Conservation (phyloP, 37 sponge, comb jelly and placozoan genomes). For the Eunapius fragilis region DNA sequence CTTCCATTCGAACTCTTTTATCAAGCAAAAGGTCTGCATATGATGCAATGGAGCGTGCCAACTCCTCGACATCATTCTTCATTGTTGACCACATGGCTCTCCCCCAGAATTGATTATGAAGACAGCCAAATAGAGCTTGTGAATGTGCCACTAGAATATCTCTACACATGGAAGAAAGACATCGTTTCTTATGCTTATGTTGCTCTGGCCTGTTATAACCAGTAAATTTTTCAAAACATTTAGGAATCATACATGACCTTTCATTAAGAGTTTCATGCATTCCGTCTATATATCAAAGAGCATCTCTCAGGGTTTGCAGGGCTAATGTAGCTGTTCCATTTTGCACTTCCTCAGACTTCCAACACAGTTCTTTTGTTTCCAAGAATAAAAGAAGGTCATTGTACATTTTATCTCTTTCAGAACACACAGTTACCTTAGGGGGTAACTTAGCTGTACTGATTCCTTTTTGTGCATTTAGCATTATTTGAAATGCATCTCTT, state of each 20-base stretch:
- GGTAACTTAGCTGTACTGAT: neutral
- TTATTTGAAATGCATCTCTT: neutral
- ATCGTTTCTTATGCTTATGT: conserved; percentile 24
- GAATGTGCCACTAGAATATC: conserved; percentile 31
- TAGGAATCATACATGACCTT: conserved; percentile 1
- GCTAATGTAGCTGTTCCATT: neutral
- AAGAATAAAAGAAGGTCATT: conserved; percentile 8
- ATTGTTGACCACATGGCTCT: conserved; percentile 9
- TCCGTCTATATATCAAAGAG: conserved; percentile 15
- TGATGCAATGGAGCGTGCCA: conserved; percentile 32
- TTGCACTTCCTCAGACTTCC: conserved; percentile 1
- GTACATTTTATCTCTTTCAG: conserved; percentile 10
- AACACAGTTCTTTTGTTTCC: conserved; percentile 2
- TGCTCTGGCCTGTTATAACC: conserved; percentile 28
- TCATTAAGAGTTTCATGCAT: conserved; percentile 32
- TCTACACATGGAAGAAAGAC: conserved; percentile 13
- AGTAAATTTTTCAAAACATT: conserved; percentile 8
- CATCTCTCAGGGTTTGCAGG: conserved; percentile 15
- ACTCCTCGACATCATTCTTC: conserved; percentile 13
- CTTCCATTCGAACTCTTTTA: conserved; percentile 29
- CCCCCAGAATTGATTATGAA: conserved; percentile 18
- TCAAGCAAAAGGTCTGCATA: conserved; percentile 40
- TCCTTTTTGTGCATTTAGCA: neutral
- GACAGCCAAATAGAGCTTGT: conserved; percentile 21
- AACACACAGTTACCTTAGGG: neutral